Evolutionary conservation across 2,797 vertebrate species (phyloP), one percentile per base, ranked within the genome.

Genomic region (Tiaroga cobitis): DNA sequence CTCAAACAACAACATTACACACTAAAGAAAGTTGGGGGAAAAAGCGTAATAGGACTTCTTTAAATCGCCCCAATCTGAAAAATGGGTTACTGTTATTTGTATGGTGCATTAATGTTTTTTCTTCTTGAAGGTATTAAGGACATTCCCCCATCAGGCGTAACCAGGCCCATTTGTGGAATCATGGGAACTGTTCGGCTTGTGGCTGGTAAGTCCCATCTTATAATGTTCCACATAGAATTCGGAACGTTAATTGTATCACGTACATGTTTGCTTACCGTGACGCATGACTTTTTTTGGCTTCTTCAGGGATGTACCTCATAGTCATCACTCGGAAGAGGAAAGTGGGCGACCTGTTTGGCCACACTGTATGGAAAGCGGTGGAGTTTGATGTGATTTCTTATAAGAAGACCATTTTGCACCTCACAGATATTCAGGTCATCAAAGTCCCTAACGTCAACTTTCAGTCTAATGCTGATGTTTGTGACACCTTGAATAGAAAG

Each of bases 371-470:
- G 98, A 99, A 98, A 94, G 98, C 97, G 2, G 95, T 96, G 81
- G 98, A 99, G 87, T 99, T 99, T 91, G 97, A 99, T 51, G 91
- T 99, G 56, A 96, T 99, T 89, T 98, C 97, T 67, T 99, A 99
- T 84, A 99, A 99, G 92, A 99, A 98, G 95, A 99, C 98, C 1
- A 95, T 98, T 92, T 92, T 99, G 83, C 98, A 99, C 92, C 96
- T 99, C 89, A 98, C 97, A 88, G 98, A 99, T 95, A 96, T 94
- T 91, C 98, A 99, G 98, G 98, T 96, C 26, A 91, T 86, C 11
- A 49, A 84, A 54, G 72, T 61, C 75, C 82, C 75, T 73, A 59
- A 73, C 37, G 26, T 54, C 86, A 80, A 56, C 49, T 43, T 69
- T 69, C 34, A 46, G 24, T 73, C 0, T 43, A 49, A 54, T 51